Percentiles rank a stretch among this genome's conserved stretches.
These are phyloP conservation scores for Bugula neritina DNA, from an alignment of 2,888 invertebrate genomes.

Conservation along the genomic window DNA sequence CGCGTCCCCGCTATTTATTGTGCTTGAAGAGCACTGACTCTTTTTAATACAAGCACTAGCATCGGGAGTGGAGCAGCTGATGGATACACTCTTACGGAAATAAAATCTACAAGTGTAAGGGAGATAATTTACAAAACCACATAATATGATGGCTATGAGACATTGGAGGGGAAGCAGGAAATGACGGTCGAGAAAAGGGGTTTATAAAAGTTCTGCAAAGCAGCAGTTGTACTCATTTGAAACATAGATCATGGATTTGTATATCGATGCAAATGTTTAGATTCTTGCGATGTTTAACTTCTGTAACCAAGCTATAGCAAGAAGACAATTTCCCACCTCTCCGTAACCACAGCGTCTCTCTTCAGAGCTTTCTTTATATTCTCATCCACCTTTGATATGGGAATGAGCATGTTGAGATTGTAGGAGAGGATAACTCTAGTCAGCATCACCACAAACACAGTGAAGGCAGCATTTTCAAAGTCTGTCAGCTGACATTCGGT, in stretches of 20 bases:
- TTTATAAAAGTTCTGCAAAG: no score
- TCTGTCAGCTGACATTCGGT: slow-evolving; percentile 92
- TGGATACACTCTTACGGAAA: slow-evolving; percentile 7
- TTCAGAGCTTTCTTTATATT: slow-evolving; percentile 94
- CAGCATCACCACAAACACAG: slow-evolving; percentile 91
- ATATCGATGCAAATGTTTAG: no score
- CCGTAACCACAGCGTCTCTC: slow-evolving; percentile 73
- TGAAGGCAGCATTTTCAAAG: slow-evolving; percentile 98
- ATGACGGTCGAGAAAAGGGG: no score
- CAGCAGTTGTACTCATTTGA: no score
- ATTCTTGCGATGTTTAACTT: no score
- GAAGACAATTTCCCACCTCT: no score
- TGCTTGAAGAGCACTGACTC: neutral
- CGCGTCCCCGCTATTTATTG: neutral
- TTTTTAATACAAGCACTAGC: slow-evolving; percentile 17
- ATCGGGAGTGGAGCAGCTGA: slow-evolving; percentile 4
- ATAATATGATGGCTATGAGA: no score
- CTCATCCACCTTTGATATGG: slow-evolving; percentile 89
- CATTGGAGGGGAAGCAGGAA: no score
- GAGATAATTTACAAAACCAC: no score
- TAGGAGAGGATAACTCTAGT: slow-evolving; percentile 94
- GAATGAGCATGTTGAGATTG: slow-evolving; percentile 89
- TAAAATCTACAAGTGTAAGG: neutral
- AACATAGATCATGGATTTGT: no score
- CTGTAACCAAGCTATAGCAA: no score